These are phyloP conservation scores for Miichthys miiuy DNA, from an alignment of 2,797 vertebrate genomes.

Conservation along the genomic window DNA sequence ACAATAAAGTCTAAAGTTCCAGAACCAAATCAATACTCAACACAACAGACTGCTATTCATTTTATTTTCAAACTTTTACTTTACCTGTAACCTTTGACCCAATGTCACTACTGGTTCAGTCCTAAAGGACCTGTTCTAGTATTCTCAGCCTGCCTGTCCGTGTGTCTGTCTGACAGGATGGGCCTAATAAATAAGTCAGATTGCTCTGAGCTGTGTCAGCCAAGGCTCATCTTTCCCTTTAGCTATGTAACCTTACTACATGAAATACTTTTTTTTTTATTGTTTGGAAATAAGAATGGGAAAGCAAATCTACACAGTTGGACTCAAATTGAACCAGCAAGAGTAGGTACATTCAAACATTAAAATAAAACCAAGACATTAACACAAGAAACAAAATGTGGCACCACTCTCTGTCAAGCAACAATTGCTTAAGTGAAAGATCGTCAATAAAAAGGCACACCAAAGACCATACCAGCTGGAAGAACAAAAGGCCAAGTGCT, in stretches of 20 bases:
- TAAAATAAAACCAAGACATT: not conserved
- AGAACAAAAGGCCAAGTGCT: slow-evolving; percentile 57
- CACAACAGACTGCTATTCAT: not conserved
- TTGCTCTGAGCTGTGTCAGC: not conserved
- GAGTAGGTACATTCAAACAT: not conserved
- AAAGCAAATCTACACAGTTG: slow-evolving; percentile 7
- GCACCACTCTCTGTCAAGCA: slow-evolving; percentile 14
- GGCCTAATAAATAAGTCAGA: slow-evolving; percentile 40
- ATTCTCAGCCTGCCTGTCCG: slow-evolving; percentile 3
- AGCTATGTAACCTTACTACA: not conserved
- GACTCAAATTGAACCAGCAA: not conserved
- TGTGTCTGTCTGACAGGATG: slow-evolving; percentile 32
- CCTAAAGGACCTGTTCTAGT: not conserved
- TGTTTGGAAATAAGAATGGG: slow-evolving; percentile 2
- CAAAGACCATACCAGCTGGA: slow-evolving; percentile 19
- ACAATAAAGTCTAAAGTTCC: not conserved
- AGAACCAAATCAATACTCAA: not conserved
- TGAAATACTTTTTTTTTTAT: slow-evolving; percentile 11
- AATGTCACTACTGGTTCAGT: not conserved
- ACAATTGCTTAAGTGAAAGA: slow-evolving; percentile 15
- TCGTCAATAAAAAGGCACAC: slow-evolving; percentile 27
- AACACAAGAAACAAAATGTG: not conserved
- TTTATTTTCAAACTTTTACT: slow-evolving; percentile 14
- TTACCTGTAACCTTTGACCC: slow-evolving; percentile 12
- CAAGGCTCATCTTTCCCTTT: slow-evolving; percentile 31